Base-by-base conservation (phyloP, 2,113 vertebrate species). In the Larimichthys polyactis region DNA sequence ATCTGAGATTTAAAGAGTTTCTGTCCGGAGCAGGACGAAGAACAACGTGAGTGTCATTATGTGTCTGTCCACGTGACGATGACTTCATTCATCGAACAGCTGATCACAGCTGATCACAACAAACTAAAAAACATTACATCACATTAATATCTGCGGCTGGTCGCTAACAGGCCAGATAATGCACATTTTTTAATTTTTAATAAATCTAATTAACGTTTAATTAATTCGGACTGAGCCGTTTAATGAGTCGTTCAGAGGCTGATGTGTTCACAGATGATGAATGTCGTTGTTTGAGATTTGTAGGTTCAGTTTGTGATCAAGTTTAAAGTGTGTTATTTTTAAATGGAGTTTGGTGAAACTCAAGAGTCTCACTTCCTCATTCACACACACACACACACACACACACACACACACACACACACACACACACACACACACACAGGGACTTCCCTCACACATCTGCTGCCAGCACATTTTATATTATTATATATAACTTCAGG, bases 11-110 rank as follows among this genome's bases (percentile, higher is more conserved):
- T 0, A 4, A n/a, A 16, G 4, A 16, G 3, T 2, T 62, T 27
- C 72, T 78, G 43, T 10, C 43, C 8, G 2, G 49, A 2, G 52
- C 48, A 46, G 2, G 62, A 75, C 65, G n/a, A 7, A 40, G 4
- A 40, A 46, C 71, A 88, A 81, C 85, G 85, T 88, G 83, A 90
- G 83, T 82, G 19, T 87, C 71, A 74, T 86, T 83, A 84, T 43
- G 72, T 19, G 8, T 9, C 10, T 40, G 17, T 57, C 55, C 32
- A 52, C 54, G 15, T 77, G 43, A 49, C 0, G 5, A 4, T 57
- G 3, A 20, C 7, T 51, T 57, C 4, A 48, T 46, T 51, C 4
- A 1, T 0, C 17, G 0, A 1, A 0, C 44, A 22, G 29, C 14
- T 36, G 32, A 8, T 15, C 1, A 32, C 32, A 32, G 8, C 6